Conservation (phyloP, 2,113 vertebrate species). For the Notarius quadriscutis region DNA sequence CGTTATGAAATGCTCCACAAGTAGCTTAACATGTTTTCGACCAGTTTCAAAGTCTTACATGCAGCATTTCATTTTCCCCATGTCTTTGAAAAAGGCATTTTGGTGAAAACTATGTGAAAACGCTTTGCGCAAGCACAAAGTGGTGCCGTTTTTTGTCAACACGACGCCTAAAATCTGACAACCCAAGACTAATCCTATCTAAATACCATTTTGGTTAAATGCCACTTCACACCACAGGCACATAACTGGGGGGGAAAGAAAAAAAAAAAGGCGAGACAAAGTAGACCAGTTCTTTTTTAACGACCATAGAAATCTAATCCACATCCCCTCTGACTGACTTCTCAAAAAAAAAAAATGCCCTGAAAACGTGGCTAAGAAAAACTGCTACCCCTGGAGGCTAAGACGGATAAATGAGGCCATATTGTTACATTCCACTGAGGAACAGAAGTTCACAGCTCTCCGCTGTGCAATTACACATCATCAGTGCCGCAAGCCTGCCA, state of each 20-base stretch:
- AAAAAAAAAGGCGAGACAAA: neutral
- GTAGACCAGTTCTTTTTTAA: neutral
- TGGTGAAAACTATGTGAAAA: neutral
- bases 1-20: neutral
- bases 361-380: conserved; percentile 49
- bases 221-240: neutral
- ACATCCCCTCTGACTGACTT: conserved; percentile 6
- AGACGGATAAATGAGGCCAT: conserved; percentile 43
- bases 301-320: conserved; percentile 22
- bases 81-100: neutral
- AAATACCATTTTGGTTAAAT: neutral
- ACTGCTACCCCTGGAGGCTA: conserved; percentile 21
- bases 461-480: conserved; percentile 55
- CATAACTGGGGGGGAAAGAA: neutral
- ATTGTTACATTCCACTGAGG: conserved; percentile 31
- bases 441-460: conserved; percentile 44
- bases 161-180: neutral
- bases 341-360: conserved; percentile 30
- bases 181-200: neutral
- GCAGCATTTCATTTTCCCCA: neutral
- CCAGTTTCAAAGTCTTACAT: neutral
- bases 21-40: neutral
- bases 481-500: conserved; percentile 54
- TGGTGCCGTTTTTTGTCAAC: neutral
- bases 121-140: neutral